phyloP scores from a whole-genome alignment of 2,113 vertebrate species.

The Chionis minor region DNA sequence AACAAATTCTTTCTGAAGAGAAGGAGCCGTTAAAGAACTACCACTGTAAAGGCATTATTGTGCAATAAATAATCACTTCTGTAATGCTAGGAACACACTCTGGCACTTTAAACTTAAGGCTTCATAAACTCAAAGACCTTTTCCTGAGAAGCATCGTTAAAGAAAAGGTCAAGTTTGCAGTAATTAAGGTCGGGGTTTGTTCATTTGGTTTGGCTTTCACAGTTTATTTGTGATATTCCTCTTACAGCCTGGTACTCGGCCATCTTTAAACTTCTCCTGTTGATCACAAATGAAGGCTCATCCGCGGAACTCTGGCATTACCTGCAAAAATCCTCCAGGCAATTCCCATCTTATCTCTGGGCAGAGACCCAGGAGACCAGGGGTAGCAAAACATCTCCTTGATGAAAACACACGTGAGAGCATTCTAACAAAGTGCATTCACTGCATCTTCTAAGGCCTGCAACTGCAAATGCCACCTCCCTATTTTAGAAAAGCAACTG shows the following conservation, averaged over 20 bases:
- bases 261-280: background rate
- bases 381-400: background rate
- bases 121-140: background rate
- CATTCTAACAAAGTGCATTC: background rate
- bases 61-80: background rate
- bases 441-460: background rate
- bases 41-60: background rate
- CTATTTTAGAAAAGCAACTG: too few species aligned
- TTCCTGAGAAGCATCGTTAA: background rate
- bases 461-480: accelerated
- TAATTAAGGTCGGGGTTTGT: background rate
- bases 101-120: background rate
- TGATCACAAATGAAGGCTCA: background rate
- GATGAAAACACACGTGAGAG: background rate
- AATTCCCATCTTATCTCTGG: background rate
- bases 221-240: background rate
- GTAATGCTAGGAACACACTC: background rate
- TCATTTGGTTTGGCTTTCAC: background rate
- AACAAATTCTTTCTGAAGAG: background rate
- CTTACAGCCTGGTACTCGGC: background rate
- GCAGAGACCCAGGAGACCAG: background rate
- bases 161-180: background rate
- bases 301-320: background rate
- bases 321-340: background rate
- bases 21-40: background rate